phyloP scores from a whole-genome alignment of 2,113 vertebrate species.

The Lichenostomus cassidix region DNA sequence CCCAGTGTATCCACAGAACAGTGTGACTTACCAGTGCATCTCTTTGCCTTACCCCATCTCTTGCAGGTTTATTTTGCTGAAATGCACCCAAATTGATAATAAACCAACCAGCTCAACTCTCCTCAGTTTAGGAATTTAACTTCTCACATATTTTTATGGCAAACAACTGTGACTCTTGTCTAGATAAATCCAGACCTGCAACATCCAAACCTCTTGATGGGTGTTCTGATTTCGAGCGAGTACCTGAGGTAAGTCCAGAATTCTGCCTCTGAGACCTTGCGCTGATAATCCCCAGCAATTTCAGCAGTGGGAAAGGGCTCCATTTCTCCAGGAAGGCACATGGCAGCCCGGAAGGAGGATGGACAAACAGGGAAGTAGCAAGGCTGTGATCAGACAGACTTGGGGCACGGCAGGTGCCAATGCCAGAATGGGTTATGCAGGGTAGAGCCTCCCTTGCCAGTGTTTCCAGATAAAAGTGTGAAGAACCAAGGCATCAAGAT shows the following conservation, averaged over 20 bases:
- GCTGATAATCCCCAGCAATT: background rate
- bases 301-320: background rate
- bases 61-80: background rate
- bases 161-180: background rate
- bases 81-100: background rate
- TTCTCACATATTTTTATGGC: background rate
- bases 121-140: background rate
- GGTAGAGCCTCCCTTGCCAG: background rate
- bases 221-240: fast-evolving
- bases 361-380: background rate
- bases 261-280: background rate
- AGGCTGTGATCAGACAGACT: background rate
- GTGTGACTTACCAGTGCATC: background rate
- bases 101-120: background rate
- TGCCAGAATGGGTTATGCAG: fast-evolving
- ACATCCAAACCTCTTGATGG: background rate
- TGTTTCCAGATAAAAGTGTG: background rate
- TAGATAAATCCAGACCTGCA: background rate
- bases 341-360: background rate
- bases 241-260: background rate
- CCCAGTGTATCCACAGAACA: fast-evolving
- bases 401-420: background rate
- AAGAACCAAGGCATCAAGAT: background rate
- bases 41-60: background rate
- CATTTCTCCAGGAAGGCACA: background rate